Base-by-base conservation (phyloP, 2,797 vertebrate genomes). In the Cuniculus paca region DNA sequence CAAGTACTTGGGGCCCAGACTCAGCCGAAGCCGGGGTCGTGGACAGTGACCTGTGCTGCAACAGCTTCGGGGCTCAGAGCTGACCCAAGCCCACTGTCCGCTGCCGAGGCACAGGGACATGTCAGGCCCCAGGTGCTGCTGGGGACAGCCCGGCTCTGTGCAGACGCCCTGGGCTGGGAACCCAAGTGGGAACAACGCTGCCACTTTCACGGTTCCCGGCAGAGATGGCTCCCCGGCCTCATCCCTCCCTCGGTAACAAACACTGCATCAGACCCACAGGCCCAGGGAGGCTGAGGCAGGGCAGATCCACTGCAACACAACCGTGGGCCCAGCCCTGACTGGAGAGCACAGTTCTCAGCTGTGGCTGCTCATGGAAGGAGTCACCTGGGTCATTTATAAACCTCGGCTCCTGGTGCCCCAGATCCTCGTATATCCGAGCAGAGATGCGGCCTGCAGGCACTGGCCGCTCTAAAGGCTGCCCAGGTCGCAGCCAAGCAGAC, bases 251-350 rank as follows among this genome's bases (percentile, higher is more conserved):
- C 34, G 2, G n/a, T 19, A 14, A 19, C 36, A n/a, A 36, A 20
- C n/a, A 31, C 28, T 13, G 5, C 63, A 20, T n/a, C 65, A 36
- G 65, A 65, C 63, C 63, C 13, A 17, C 34, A n/a, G 63, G 6
- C 16, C 58, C 7, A 5, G n/a, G 39, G 24, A 36, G 19, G 11
- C 52, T 36, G 28, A 7, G 39, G 34, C 10, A 45, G 4, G n/a
- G 20, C 4, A 52, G 75, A 68, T 0, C 0, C 2, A 10, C 50
- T 1, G 2, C 52, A 36, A 5, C 2, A 0, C 50, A 58, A n/a
- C 6, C 42, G 36, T 31, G 36, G 12, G 1, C 34, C 3, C 61
- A 42, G n/a, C 48, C 36, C 84, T 13, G 42, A 7, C n/a, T 42
- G 42, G 17, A 19, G 3, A 11, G 19, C 31, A 14, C 28, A n/a